Evolutionary conservation across 1,140 invertebrate genomes (phyloP), one percentile per base, ranked within the genome.

Genomic region (Pseudomyrmex pallidus): DNA sequence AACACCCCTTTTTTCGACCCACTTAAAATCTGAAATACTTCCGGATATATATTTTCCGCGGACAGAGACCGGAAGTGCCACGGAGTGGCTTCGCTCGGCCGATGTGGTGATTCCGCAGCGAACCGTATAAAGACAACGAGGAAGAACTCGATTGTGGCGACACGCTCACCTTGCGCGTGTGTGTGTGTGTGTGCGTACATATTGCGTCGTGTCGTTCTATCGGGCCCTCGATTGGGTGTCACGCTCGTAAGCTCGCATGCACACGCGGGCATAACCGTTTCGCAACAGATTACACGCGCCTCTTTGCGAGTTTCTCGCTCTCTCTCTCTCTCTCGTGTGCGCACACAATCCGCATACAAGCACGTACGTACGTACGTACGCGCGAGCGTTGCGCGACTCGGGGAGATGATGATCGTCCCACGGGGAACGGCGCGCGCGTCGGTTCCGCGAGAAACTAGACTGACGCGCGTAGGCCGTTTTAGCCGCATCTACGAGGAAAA

Each of bases 251-350:
- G 17, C 25, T 54, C 74, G 70, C 46, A 35, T 35, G 35, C 35
- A 35, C 35, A 35, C 63, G 57, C 25, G 61, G 76, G 76, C 22
- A 22, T 56, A 74, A 74, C 57, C 46, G 74, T 88, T 87, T 87
- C 76, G 78, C 80, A 83, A 85, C 61, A 50, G 64, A 63, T 70
- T 70, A 61, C 64, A 48, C 66, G 82, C 82, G 62, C 73, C 82
- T 87, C 68, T 67, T 72, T 35, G 59, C 57, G 50, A 46, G 57
- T 35, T n/a, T 56, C 35, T 25, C 25, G 25, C 25, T 25, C 3
- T 25, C 25, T 56, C 35, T 25, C 25, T 3, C 25, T 25, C 3
- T 25, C 25, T 44, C 72, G 72, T 10, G 12, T 9, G 10, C 35
- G 25, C 63, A 17, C 20, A 10, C 50, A 17, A 20, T n/a, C 62